phyloP scores from a whole-genome alignment of 2,113 vertebrate species.

The Barbus barbus region DNA sequence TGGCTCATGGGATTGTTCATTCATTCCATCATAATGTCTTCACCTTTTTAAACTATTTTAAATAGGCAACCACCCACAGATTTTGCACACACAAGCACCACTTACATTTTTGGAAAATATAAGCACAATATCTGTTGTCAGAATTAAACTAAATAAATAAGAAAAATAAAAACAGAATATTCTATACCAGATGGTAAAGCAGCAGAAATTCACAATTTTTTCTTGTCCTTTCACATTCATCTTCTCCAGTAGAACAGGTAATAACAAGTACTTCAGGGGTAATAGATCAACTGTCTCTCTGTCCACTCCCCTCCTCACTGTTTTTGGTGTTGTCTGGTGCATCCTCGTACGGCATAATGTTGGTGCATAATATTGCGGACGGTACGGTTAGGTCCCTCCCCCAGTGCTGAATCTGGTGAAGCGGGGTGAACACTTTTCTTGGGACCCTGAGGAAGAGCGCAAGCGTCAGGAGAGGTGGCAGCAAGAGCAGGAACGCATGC shows the following conservation, averaged over 20 bases:
- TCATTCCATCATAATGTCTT: background rate
- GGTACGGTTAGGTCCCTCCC: conserved; percentile 69
- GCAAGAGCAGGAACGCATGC: conserved; percentile 91
- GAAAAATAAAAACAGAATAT: background rate
- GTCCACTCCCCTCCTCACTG: conserved; percentile 63
- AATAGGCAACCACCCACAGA: background rate
- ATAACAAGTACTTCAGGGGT: conserved; percentile 68
- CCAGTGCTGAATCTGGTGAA: conserved; percentile 73
- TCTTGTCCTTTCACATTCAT: background rate
- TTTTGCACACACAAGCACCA: background rate
- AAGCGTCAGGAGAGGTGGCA: conserved; percentile 95
- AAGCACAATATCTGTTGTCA: background rate
- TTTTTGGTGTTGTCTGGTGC: conserved; percentile 56
- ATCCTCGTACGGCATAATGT: conserved; percentile 71
- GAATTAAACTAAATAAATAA: background rate
- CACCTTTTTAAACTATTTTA: background rate
- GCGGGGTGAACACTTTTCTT: conserved; percentile 87
- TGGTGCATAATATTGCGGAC: conserved; percentile 40
- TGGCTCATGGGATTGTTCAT: background rate
- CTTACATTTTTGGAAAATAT: background rate
- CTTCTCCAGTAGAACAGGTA: conserved; percentile 64
- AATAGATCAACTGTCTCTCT: conserved; percentile 73
- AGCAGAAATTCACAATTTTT: conserved; percentile 19
- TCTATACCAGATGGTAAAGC: conserved; percentile 30
- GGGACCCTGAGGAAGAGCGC: conserved; percentile 97